Base-by-base conservation (phyloP, 2,888 invertebrate species). In the Yponomeuta evonymella region DNA sequence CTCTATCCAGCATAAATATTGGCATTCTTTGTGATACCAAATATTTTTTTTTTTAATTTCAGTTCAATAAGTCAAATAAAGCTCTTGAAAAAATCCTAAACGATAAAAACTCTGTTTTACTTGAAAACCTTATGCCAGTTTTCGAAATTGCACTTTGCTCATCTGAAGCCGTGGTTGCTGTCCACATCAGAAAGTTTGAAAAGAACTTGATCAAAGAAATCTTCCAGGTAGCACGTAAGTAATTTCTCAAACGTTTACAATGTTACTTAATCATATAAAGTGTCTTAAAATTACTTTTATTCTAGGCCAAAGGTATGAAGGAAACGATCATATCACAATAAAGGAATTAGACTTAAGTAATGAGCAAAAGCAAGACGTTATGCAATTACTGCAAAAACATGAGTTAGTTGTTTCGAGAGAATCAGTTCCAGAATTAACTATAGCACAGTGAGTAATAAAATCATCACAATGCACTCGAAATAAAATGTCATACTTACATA, bases 361-460 rank as follows among this genome's bases (percentile, higher is more conserved):
- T 15, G 51, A 58, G 15, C 12, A 58, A 15, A 12, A 15, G 15
- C 51, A 58, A 58, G 51, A 58, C 3, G 2, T 58, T 15, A 12
- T 58, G 12, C 51, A 58, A 58, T n/a, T 65, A 0, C 65, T 70
- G 29, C 70, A 65, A 63, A 64, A 65, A n/a, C 30, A 48, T 11
- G 36, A 70, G 23, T n/a, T 70, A n/a, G 15, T 15, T 43, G 12
- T 65, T 15, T 29, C 48, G 12, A 36, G n/a, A 6, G 65, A 64
- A 15, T 48, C 48, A 48, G 29, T 30, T 15, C 48, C 48, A 23
- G 43, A 15, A 12, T 43, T 70, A 65, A 70, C 64, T 15, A 23
- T 70, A 23, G 30, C 23, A 30, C 65, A 70, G 70, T 70, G 23
- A 65, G 70, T 70, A 62, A 43, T 43, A 8, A 8, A 2, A 43